Percentiles rank a stretch among this genome's conserved stretches.
These are phyloP conservation scores for Ditylenchus dipsaci DNA, from an alignment of 1,140 invertebrate genomes.

Conservation along the genomic window DNA sequence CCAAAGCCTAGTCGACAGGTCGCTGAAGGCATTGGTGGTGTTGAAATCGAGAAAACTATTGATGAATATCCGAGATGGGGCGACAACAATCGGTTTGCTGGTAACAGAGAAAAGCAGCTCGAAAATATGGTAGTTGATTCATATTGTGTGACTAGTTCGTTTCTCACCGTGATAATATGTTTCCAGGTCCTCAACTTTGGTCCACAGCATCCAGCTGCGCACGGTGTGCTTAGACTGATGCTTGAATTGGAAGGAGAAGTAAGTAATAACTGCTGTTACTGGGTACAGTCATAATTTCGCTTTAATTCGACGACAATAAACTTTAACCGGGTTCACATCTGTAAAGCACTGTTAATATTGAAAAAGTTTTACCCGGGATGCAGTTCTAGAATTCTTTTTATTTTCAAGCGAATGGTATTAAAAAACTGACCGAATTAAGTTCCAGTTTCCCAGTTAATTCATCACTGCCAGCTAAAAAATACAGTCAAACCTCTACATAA, in stretches of 20 bases:
- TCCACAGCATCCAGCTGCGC: conserved; percentile 95
- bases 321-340: conserved; percentile 59
- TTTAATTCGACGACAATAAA: neutral
- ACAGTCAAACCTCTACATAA: no score
- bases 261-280: no score
- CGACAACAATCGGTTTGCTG: conserved; percentile 15
- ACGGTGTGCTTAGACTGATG: conserved; percentile 88
- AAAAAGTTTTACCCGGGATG: no score
- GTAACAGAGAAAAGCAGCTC: conserved; percentile 46
- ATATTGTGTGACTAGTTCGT: neutral
- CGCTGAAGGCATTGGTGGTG: no score
- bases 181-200: conserved; percentile 78
- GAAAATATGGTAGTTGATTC: conserved; percentile 61
- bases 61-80: conserved; percentile 13
- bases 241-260: conserved; percentile 90
- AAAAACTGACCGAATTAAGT: no score
- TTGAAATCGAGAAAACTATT: no score
- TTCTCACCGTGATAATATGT: neutral
- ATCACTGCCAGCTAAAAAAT: no score
- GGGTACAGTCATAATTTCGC: neutral
- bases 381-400: no score
- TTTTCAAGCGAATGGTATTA: no score
- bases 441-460: no score
- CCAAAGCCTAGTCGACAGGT: no score
- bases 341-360: no score